Evolutionary conservation across 2,888 invertebrate genomes (phyloP), one percentile per base, ranked within the genome.

Genomic region (Leptinotarsa haldemani): DNA sequence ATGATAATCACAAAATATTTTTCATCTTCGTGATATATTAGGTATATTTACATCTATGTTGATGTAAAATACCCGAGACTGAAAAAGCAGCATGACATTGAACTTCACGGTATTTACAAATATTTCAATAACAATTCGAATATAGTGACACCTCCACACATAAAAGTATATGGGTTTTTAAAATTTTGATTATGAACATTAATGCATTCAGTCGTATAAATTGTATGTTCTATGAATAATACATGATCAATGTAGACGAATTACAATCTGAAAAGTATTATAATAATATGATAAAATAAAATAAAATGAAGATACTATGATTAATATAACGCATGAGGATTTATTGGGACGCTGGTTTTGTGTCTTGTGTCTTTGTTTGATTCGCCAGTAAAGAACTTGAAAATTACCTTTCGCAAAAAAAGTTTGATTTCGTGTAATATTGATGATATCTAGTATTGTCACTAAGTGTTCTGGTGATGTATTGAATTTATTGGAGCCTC

Each of bases 201-300:
- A 56, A 56, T 56, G 18, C 22, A 56, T 56, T 56, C 56, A 56
- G 20, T 56, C 18, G 4, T 56, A 56, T 56, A 20, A 20, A 20
- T 56, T 56, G 22, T 15, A 56, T 56, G 12, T 4, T 40, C 30
- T 13, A 56, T 56, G 56, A 56, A 56, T 56, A 56, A 56, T 20
- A 56, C 56, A 56, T 56, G 22, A 56, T 56, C 20, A 56, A 15
- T 56, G 56, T 22, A 56, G 56, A 56, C 13, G 53, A 53, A 18
- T 56, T 20, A 56, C 20, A 22, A 56, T 56, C 3, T 56, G 20
- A 12, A 56, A 53, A 56, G 56, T 22, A 56, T 56, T 22, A 56
- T 56, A 22, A 56, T 56, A 15, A 56, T 56, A 56, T 56, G 56
- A 56, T 22, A 20, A 56, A n/a, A n/a, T n/a, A n/a, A n/a, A n/a